These are phyloP conservation scores for Molossus alvarezi DNA, from an alignment of 2,797 vertebrate species.

Conservation along the genomic window DNA sequence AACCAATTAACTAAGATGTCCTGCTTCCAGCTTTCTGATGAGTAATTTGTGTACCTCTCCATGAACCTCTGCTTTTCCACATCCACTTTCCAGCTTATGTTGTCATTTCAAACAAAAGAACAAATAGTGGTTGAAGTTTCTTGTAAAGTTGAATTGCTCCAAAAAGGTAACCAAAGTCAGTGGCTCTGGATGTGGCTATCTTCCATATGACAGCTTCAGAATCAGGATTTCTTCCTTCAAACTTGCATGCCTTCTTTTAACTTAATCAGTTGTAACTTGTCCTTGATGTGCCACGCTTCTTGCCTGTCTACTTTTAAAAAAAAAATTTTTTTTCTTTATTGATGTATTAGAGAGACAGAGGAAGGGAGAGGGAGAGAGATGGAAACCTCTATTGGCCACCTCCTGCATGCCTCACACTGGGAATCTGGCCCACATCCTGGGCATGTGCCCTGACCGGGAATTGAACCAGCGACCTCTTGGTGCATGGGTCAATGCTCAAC, in stretches of 20 bases:
- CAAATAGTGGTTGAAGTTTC: slow-evolving; percentile 53
- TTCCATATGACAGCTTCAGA: slow-evolving; percentile 15
- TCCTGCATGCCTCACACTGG: no score
- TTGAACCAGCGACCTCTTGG: no score
- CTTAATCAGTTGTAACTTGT: slow-evolving; percentile 23
- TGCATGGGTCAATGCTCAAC: no score
- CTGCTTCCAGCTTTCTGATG: slow-evolving; percentile 18
- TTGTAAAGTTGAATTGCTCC: slow-evolving; percentile 30
- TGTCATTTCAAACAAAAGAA: slow-evolving; percentile 69
- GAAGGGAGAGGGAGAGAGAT: no score
- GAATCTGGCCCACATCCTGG: no score
- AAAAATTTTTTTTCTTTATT: no score
- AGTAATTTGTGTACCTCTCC: slow-evolving; percentile 46
- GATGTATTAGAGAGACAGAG: no score
- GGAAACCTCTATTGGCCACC: no score
- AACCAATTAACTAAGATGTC: slow-evolving; percentile 2
- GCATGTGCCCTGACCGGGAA: no score
- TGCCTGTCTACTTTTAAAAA: slow-evolving; percentile 45
- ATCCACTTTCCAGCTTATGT: slow-evolving; percentile 48
- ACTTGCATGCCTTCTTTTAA: slow-evolving; percentile 37
- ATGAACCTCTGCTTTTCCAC: slow-evolving; percentile 44
- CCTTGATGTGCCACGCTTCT: slow-evolving; percentile 23
- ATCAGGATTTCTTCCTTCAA: slow-evolving; percentile 42
- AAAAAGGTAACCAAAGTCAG: background rate
- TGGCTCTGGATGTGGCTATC: background rate